phyloP scores from a whole-genome alignment of 1,140 invertebrate genomes.

The Odontomachus brunneus region DNA sequence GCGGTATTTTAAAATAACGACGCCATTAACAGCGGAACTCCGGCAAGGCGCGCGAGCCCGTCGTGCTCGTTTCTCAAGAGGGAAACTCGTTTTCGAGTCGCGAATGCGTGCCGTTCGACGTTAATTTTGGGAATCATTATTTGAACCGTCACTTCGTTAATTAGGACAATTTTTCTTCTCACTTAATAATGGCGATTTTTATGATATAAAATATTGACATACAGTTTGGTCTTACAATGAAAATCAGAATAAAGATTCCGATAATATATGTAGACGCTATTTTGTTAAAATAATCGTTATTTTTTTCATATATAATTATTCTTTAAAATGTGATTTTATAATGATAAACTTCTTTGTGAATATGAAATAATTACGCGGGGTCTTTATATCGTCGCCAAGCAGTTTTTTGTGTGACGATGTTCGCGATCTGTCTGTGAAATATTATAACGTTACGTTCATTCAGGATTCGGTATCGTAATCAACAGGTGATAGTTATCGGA shows the following conservation, averaged over 20 bases:
- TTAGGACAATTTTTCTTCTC: too few species aligned
- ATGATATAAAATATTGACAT: not conserved
- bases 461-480: conserved; percentile 32
- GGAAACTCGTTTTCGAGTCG: conserved; percentile 47
- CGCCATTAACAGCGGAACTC: conserved; percentile 80
- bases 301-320: too few species aligned
- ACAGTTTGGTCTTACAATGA: too few species aligned
- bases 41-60: conserved; percentile 58
- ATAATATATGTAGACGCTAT: too few species aligned
- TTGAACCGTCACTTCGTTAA: conserved; percentile 26
- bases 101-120: conserved; percentile 7
- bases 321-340: not conserved
- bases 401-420: not conserved
- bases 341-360: not conserved
- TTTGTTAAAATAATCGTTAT: too few species aligned
- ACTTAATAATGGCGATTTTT: too few species aligned
- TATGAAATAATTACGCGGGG: not conserved
- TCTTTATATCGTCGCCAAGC: not conserved
- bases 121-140: conserved; percentile 37
- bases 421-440: not conserved
- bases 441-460: not conserved
- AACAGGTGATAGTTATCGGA: conserved; percentile 55
- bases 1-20: conserved; percentile 84
- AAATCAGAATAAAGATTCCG: too few species aligned
- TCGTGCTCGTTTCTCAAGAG: conserved; percentile 25